Evolutionary conservation across 2,797 vertebrate genomes (phyloP), one percentile per base, ranked within the genome.

Genomic region (Phrynocephalus guinanensis): DNA sequence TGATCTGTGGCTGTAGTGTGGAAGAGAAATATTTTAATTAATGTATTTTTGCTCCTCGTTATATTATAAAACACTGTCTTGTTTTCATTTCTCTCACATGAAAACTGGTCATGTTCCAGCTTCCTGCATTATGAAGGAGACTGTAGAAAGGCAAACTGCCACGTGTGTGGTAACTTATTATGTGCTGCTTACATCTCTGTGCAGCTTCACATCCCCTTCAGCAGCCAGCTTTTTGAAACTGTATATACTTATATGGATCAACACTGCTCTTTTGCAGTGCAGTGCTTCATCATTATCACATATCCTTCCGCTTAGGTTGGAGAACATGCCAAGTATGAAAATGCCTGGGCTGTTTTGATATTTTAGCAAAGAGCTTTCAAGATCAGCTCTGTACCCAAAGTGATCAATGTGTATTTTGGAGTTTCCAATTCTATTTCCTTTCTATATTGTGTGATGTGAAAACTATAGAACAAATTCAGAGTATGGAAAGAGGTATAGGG

Each of bases 101-200:
- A 18, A 81, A 75, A 81, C 70, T 13, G 50, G 60, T 16, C 56
- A 67, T 38, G 4, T 68, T 85, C 30, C 60, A 56, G 33, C 56
- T 83, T 70, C 80, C 77, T n/a, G 70, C 66, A 71, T 26, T 78
- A 15, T 60, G 48, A 85, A 24, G 56, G 83, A 52, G 10, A 44
- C 22, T 79, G 26, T 75, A 81, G 60, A 81, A 48, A 75, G 78
- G 71, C 78, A 85, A 73, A 48, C 70, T 80, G 87, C 79, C 77
- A 76, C 26, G 5, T 85, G 24, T 75, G n/a, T 67, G 77, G 56
- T 71, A 68, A 71, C 66, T 70, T 72, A 50, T 3, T 76, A 60
- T 77, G 38, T 80, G 11, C 30, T 75, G 26, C 87, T 80, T 88
- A 70, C 38, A 33, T 88, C 82, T 68, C 44, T 85, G 38, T 44